Percentiles rank a stretch among this genome's conserved stretches.
Evolutionary conservation across 2,888 invertebrate genomes (phyloP).

Genomic region (Adelognathus sp.): DNA sequence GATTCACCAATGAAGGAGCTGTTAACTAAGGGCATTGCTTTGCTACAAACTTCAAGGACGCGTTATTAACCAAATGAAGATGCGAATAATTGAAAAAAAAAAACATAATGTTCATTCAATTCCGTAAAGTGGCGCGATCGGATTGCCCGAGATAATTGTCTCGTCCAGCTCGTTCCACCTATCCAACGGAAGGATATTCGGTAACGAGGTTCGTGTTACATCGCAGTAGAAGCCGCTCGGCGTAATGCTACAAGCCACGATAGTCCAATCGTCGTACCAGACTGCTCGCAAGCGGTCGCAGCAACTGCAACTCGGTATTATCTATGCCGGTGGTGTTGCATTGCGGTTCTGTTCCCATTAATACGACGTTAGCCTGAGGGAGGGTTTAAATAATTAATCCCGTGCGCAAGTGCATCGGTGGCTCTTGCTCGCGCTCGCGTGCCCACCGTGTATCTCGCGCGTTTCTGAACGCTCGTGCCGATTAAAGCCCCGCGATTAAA

Average conservation of each 20-base stretch:
- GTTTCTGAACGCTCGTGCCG: conserved; percentile 40
- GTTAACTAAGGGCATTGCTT: no score
- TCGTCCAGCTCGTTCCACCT: neutral
- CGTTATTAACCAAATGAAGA: neutral
- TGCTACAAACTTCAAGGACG: no score
- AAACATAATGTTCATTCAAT: neutral
- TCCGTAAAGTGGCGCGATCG: neutral
- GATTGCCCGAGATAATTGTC: neutral
- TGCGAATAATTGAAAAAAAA: neutral
- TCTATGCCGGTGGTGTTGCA: conserved; percentile 72
- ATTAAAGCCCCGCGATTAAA: conserved; percentile 55
- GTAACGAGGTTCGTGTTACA: conserved; percentile 13
- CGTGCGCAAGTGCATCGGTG: conserved; percentile 36
- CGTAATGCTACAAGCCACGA: conserved; percentile 5
- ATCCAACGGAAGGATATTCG: conserved; percentile 4
- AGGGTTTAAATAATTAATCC: conserved; percentile 76
- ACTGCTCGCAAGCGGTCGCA: conserved; percentile 58
- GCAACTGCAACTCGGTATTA: conserved; percentile 73
- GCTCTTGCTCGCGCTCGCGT: conserved; percentile 30
- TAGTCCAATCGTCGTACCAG: neutral
- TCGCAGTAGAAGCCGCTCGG: neutral
- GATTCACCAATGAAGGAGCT: no score
- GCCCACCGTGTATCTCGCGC: conserved; percentile 42
- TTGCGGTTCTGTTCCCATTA: conserved; percentile 74
- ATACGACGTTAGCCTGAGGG: conserved; percentile 74